These are phyloP conservation scores for Pterocles gutturalis DNA, from an alignment of 2,113 vertebrate genomes.

Conservation along the genomic window DNA sequence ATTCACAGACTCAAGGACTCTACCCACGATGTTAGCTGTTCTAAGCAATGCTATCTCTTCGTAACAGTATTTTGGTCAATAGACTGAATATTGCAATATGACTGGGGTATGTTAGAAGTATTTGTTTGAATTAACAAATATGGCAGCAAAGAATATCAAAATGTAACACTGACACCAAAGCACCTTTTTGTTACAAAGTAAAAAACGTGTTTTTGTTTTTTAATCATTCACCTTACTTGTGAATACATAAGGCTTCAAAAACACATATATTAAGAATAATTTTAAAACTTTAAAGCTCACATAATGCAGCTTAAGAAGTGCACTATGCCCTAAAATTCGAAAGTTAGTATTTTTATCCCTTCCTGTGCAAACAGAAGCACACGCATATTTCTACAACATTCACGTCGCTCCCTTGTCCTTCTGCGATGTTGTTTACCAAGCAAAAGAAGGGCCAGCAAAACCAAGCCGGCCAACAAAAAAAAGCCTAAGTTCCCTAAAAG, in stretches of 20 bases:
- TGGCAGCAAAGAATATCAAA: not conserved
- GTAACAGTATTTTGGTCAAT: not conserved
- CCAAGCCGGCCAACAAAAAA: not conserved
- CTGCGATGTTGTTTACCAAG: conserved; percentile 8
- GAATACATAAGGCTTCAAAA: not conserved
- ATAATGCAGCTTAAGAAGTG: not conserved
- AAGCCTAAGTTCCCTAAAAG: not conserved
- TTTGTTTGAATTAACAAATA: not conserved
- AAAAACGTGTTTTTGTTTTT: not conserved
- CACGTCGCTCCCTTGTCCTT: not conserved
- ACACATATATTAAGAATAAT: not conserved
- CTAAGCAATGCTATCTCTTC: not conserved
- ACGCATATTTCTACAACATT: not conserved
- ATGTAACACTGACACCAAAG: not conserved
- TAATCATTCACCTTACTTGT: not conserved
- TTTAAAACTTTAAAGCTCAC: not conserved
- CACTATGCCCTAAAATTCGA: not conserved
- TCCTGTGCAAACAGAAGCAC: not conserved
- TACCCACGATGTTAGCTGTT: not conserved
- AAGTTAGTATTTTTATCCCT: not conserved
- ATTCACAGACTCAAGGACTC: not conserved
- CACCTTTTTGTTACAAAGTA: not conserved
- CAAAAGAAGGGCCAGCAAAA: not conserved
- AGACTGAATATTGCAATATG: not conserved
- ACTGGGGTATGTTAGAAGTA: not conserved